Conservation (phyloP, 2,113 vertebrate species). For the Vombatus ursinus region DNA sequence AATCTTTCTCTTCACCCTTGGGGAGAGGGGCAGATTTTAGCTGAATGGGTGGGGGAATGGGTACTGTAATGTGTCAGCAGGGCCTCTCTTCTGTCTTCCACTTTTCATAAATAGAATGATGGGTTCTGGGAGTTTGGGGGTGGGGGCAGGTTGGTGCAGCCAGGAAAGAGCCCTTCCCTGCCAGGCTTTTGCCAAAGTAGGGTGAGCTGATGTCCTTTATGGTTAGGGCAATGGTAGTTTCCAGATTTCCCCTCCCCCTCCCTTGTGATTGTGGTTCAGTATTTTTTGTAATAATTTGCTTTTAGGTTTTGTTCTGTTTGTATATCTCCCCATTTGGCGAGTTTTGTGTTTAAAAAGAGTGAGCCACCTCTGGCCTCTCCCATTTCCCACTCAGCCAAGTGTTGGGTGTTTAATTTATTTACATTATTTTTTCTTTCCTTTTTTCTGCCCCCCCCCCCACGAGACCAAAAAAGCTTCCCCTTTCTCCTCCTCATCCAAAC, state of each 20-base stretch:
- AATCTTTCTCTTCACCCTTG: neutral
- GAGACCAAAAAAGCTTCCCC: slow-evolving; percentile 52
- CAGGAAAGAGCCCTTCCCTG: slow-evolving; percentile 41
- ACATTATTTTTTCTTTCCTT: slow-evolving; percentile 52
- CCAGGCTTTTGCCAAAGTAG: slow-evolving; percentile 46
- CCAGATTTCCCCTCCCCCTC: slow-evolving; percentile 17
- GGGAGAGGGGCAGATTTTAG: neutral
- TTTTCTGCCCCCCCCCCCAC: neutral
- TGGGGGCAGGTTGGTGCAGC: neutral
- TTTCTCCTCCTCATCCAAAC: neutral
- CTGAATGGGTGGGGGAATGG: neutral
- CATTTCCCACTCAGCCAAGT: slow-evolving; percentile 52
- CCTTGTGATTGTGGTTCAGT: slow-evolving; percentile 72
- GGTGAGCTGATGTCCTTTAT: neutral
- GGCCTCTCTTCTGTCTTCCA: slow-evolving; percentile 29
- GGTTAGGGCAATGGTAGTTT: neutral
- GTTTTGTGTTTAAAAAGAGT: slow-evolving; percentile 59
- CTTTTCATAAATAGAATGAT: slow-evolving; percentile 25
- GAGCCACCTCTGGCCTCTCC: slow-evolving; percentile 53
- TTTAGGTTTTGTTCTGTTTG: slow-evolving; percentile 55
- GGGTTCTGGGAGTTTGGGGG: neutral
- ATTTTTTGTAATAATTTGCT: slow-evolving; percentile 64
- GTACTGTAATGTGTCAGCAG: neutral
- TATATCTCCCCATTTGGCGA: slow-evolving; percentile 20
- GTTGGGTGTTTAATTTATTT: slow-evolving; percentile 85